These are phyloP conservation scores for Drosophila hydei DNA, from an alignment of 1,140 invertebrate species.

Conservation along the genomic window DNA sequence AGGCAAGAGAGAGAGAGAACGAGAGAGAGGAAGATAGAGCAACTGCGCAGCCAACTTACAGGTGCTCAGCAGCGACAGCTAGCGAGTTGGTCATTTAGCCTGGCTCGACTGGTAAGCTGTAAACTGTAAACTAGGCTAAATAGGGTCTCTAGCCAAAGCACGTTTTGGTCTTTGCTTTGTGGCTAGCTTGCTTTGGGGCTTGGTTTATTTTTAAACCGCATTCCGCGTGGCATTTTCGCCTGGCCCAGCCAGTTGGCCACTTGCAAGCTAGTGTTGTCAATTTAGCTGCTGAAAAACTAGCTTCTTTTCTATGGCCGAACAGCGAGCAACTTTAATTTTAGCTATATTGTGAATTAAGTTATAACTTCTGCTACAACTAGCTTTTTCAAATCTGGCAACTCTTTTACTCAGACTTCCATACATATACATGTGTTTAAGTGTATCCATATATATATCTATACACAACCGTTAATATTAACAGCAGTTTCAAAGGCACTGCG, in stretches of 20 bases:
- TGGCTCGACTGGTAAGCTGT: slow-evolving; percentile 36
- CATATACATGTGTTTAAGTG: not conserved
- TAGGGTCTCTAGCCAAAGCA: slow-evolving; percentile 77
- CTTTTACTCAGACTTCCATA: no score
- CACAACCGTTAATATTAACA: slow-evolving; percentile 57
- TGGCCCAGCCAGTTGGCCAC: slow-evolving; percentile 31
- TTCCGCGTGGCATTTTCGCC: slow-evolving; percentile 60
- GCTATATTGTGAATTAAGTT: no score
- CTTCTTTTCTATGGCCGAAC: not conserved
- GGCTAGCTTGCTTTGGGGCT: slow-evolving; percentile 46
- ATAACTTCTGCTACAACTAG: no score
- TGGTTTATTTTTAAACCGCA: slow-evolving; percentile 80
- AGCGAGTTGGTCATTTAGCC: slow-evolving; percentile 48
- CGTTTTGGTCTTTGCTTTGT: slow-evolving; percentile 54
- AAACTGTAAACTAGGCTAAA: slow-evolving; percentile 75
- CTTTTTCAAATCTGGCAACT: no score
- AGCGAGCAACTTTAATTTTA: not conserved
- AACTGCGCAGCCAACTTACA: slow-evolving; percentile 44
- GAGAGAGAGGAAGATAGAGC: not conserved
- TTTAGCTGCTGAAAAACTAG: not conserved
- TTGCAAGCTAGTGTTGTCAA: not conserved
- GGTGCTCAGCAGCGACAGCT: slow-evolving; percentile 46
- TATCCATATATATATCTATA: slow-evolving; percentile 23
- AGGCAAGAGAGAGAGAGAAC: not conserved
- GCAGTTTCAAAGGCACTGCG: slow-evolving; percentile 57